Base-by-base conservation (phyloP, 2,113 vertebrate species). In the Struthio camelus region DNA sequence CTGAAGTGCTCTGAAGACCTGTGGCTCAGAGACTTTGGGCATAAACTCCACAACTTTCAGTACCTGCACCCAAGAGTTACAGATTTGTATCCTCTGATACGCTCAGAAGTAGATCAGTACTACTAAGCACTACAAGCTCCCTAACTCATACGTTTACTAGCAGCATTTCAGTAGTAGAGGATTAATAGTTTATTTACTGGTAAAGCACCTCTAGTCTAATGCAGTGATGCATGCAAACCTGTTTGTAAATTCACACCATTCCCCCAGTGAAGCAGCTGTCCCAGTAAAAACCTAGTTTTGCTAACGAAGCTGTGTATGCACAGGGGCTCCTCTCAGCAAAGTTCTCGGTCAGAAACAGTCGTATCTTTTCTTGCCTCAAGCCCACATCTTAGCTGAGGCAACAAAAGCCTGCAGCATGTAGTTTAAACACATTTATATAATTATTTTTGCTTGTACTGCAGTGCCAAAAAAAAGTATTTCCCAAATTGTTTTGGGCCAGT, bases 11-110 rank as follows among this genome's bases (percentile, higher is more conserved):
- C 14, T 58, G 59, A 80, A 87, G 59, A 66, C 25, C 16, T 15
- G 20, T 3, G 6, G 2, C 34, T 87, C 3, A 0, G 0, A 76
- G 78, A 50, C 22, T 89, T 75, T 34, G 25, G 16, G 5, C 54
- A 27, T 8, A 76, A 38, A 48, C 11, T 7, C 15, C 27, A 53
- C 27, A 69, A 16, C 2, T 93, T 84, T 27, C 27, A 58, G 19
- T 51, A 78, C 11, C 34, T 81, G 40, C 23, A 53, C 23, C 8
- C 17, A 46, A 59, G 25, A 86, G 6, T 4, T 86, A 24, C 40
- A 90, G 51, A 92, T 30, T n/a, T 75, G 15, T 64, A 14, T 71
- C 7, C 18, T 66, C 14, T 72, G 56, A 16, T 58, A 15, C 32
- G 54, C 54, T 58, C 30, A 18, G 30, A 69, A 87, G 69, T 10